These are phyloP conservation scores for Bradynema listronoti DNA, from an alignment of 1,140 invertebrate genomes.

Conservation along the genomic window DNA sequence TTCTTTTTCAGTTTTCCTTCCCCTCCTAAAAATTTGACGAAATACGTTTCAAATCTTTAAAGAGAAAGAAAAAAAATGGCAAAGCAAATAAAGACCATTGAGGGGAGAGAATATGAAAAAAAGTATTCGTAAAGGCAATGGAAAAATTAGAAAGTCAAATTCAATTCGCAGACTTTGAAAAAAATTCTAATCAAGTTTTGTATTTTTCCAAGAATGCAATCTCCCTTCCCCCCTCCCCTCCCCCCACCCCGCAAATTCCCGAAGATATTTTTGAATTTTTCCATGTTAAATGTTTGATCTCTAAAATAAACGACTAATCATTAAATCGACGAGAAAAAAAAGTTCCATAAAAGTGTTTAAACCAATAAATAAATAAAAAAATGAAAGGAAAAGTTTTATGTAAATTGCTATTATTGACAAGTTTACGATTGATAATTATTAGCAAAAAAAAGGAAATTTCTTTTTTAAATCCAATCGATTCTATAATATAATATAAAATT, in stretches of 20 bases:
- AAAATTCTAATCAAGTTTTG: neutral
- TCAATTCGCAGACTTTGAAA: neutral
- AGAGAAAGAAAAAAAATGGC: neutral
- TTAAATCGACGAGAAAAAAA: neutral
- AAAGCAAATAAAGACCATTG: neutral
- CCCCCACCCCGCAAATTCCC: constrained; percentile 1
- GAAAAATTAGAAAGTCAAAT: neutral
- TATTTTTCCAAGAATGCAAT: neutral
- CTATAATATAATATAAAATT: too few relatives aligned
- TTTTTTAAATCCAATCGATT: too few relatives aligned
- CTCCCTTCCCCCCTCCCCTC: neutral
- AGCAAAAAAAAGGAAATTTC: too few relatives aligned
- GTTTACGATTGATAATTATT: too few relatives aligned
- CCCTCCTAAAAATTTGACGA: neutral
- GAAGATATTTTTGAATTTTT: too few relatives aligned
- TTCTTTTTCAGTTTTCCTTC: too few relatives aligned
- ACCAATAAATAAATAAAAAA: constrained; percentile 4
- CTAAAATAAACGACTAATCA: too few relatives aligned
- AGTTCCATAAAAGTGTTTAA: neutral
- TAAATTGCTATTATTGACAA: too few relatives aligned
- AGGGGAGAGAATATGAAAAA: neutral
- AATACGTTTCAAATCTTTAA: neutral
- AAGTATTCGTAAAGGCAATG: neutral
- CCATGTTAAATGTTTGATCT: too few relatives aligned
- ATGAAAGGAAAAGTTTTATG: too few relatives aligned